Conservation (phyloP, 2,797 vertebrate genomes). For the Thamnophis elegans region DNA sequence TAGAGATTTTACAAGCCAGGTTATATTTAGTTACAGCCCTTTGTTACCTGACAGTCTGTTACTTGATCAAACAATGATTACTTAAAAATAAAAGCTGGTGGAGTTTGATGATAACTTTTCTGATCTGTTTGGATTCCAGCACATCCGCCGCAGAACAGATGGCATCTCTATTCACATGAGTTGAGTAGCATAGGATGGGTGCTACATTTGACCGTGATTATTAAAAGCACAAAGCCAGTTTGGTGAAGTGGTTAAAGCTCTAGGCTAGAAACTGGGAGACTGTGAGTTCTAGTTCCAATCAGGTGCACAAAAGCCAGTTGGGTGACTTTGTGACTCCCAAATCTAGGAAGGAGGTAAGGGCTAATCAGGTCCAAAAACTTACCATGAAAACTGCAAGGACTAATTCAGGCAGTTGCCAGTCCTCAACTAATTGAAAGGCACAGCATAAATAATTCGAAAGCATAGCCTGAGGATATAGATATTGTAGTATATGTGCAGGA, state of each 20-base stretch:
- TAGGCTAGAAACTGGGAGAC: neutral
- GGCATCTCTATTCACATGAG: neutral
- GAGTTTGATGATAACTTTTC: neutral
- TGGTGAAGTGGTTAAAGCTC: neutral
- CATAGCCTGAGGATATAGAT: neutral
- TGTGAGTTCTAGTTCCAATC: neutral
- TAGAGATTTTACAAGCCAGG: neutral
- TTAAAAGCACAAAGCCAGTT: neutral
- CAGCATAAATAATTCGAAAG: neutral
- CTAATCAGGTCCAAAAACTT: neutral
- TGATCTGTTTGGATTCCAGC: neutral
- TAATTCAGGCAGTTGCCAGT: neutral
- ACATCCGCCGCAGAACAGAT: neutral
- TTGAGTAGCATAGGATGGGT: neutral
- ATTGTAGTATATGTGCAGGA: neutral
- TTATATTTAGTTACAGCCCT: neutral
- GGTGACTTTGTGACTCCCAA: neutral
- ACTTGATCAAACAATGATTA: neutral
- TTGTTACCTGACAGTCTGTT: neutral
- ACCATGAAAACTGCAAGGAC: neutral
- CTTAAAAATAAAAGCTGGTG: conserved; percentile 2
- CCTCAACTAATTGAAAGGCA: neutral
- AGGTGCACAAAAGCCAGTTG: neutral
- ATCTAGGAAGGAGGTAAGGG: neutral
- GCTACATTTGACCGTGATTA: neutral